Percentiles rank a stretch among this genome's conserved stretches.
Conservation (phyloP, 2,797 vertebrate genomes). For the Enteromius mattozi region DNA sequence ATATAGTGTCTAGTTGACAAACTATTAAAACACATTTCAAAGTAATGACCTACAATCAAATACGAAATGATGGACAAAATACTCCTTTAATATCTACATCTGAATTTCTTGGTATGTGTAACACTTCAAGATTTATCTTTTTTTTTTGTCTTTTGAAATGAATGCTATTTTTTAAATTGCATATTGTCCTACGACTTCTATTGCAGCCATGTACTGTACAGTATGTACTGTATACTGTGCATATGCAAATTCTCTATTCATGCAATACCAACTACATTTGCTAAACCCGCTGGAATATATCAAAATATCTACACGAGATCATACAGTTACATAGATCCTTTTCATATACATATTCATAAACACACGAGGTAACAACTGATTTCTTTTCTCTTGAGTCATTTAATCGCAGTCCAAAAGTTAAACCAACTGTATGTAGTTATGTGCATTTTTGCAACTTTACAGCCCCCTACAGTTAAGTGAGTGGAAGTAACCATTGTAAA, state of each 20-base stretch:
- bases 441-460: too few relatives aligned
- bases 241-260: too few relatives aligned
- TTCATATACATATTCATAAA: too few relatives aligned
- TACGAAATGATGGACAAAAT: neutral
- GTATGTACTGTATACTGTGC: too few relatives aligned
- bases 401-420: neutral
- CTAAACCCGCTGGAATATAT: too few relatives aligned
- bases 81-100: neutral
- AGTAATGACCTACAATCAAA: neutral
- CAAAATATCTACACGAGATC: too few relatives aligned
- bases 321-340: too few relatives aligned
- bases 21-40: neutral
- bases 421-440: neutral
- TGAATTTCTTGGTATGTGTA: neutral
- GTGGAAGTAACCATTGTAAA: neutral
- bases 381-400: neutral
- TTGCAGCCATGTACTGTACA: too few relatives aligned
- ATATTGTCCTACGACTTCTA: neutral
- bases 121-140: neutral
- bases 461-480: too few relatives aligned
- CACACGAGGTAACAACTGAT: neutral
- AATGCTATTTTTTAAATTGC: neutral
- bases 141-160: neutral
- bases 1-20: neutral
- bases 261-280: too few relatives aligned